A percentile compares a stretch with the other conserved stretches of the same genome.
Conservation (phyloP, 2,113 vertebrate species). For the Podarcis raffonei region DNA sequence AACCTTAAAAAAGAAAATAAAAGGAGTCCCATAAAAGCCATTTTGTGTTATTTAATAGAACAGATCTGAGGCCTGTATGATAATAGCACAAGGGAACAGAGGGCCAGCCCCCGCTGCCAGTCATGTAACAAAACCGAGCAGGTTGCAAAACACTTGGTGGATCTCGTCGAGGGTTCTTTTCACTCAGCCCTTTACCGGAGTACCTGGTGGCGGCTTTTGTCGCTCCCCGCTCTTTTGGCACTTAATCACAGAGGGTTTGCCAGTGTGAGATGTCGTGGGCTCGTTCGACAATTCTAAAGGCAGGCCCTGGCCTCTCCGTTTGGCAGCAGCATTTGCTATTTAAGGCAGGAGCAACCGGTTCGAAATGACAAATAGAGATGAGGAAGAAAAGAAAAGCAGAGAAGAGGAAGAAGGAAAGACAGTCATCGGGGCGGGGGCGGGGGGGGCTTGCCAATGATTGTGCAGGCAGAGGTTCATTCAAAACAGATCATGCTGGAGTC, state of each 20-base stretch:
- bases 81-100: conserved; percentile 58
- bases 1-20: conserved; percentile 12
- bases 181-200: conserved; percentile 48
- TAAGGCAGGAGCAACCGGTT: conserved; percentile 52
- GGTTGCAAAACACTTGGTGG: conserved; percentile 44
- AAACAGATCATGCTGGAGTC: conserved; percentile 48
- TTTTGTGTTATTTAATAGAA: conserved; percentile 42
- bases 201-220: conserved; percentile 59
- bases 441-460: conserved; percentile 37
- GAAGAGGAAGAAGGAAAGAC: conserved; percentile 50
- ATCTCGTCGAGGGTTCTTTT: conserved; percentile 42
- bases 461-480: conserved; percentile 44
- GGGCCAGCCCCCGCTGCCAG: conserved; percentile 60
- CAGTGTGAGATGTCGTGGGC: conserved; percentile 51
- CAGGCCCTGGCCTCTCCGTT: conserved; percentile 22
- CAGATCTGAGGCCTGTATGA: conserved; percentile 53
- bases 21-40: conserved; percentile 48
- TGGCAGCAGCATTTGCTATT: conserved; percentile 62
- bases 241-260: conserved; percentile 67
- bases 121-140: conserved; percentile 60
- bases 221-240: conserved; percentile 55
- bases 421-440: conserved; percentile 23
- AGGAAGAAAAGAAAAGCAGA: conserved; percentile 31
- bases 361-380: background rate
- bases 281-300: conserved; percentile 53